Conservation (phyloP, 2,888 invertebrate genomes). For the Cactoblastis cactorum region DNA sequence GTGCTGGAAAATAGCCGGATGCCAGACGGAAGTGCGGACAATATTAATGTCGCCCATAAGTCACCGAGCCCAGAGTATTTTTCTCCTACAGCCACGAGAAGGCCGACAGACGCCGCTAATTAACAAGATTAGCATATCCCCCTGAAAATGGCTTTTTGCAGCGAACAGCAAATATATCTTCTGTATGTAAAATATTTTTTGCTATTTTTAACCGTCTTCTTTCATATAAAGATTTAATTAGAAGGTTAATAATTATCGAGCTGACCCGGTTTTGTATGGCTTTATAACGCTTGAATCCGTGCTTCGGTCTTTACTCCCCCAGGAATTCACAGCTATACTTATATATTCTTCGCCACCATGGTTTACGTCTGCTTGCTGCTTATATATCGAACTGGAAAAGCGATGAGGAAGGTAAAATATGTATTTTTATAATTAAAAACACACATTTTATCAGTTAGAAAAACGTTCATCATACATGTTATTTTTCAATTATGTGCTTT, state of each 20-base stretch:
- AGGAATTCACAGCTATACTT: too few species aligned
- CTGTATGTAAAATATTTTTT: slow-evolving; percentile 25
- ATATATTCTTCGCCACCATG: too few species aligned
- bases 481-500: too few species aligned
- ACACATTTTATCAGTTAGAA: too few species aligned
- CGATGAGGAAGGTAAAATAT: too few species aligned
- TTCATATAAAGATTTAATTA: neutral
- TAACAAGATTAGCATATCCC: slow-evolving; percentile 75
- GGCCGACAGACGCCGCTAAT: slow-evolving; percentile 67
- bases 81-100: slow-evolving; percentile 59
- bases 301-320: too few species aligned
- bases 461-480: too few species aligned
- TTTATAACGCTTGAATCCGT: neutral
- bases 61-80: slow-evolving; percentile 65
- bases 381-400: too few species aligned
- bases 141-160: slow-evolving; percentile 50
- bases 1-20: slow-evolving; percentile 57
- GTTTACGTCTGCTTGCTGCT: too few species aligned
- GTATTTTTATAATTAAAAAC: too few species aligned
- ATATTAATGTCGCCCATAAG: slow-evolving; percentile 72
- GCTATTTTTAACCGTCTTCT: neutral
- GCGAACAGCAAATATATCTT: slow-evolving; percentile 29
- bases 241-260: neutral
- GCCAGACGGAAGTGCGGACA: slow-evolving; percentile 62
- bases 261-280: neutral